Conservation (phyloP, 1,140 invertebrate species). For the Zaprionus camerounensis region DNA sequence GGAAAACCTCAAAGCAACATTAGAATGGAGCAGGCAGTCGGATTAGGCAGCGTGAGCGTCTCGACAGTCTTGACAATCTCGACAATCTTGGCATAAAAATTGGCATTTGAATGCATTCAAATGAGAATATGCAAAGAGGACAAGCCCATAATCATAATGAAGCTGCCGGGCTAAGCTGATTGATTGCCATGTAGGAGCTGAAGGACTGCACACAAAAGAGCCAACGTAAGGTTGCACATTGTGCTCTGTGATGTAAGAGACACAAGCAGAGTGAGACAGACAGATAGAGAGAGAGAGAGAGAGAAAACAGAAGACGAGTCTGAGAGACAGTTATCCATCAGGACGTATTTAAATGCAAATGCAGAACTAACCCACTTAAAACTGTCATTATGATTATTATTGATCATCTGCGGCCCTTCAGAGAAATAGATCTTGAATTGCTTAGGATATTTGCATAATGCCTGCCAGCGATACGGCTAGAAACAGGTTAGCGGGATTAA, state of each 20-base stretch:
- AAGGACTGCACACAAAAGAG: slow-evolving; percentile 28
- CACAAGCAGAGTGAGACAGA: neutral
- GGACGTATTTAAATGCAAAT: slow-evolving; percentile 67
- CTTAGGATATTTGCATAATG: slow-evolving; percentile 63
- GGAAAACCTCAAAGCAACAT: slow-evolving; percentile 61
- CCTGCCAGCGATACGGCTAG: slow-evolving; percentile 34
- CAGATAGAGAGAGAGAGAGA: neutral
- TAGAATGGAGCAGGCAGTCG: slow-evolving; percentile 45
- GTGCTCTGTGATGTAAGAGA: slow-evolving; percentile 68
- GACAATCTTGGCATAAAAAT: slow-evolving; percentile 76
- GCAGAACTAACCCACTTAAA: slow-evolving; percentile 74
- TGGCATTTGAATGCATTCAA: slow-evolving; percentile 73
- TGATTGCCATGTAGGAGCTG: slow-evolving; percentile 59
- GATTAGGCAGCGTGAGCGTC: slow-evolving; percentile 45
- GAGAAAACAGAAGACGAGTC: neutral
- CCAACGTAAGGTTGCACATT: slow-evolving; percentile 35
- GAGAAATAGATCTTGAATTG: slow-evolving; percentile 52
- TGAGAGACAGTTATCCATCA: slow-evolving; percentile 70
- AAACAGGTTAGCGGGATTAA: slow-evolving; percentile 72
- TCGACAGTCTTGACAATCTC: slow-evolving; percentile 46
- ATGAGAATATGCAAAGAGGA: slow-evolving; percentile 53
- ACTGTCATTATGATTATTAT: slow-evolving; percentile 82
- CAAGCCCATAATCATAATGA: slow-evolving; percentile 74
- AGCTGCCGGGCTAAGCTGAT: slow-evolving; percentile 74
- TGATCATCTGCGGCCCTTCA: slow-evolving; percentile 63